Base-by-base conservation (phyloP, 2,797 vertebrate species). In the Fundulus diaphanus region DNA sequence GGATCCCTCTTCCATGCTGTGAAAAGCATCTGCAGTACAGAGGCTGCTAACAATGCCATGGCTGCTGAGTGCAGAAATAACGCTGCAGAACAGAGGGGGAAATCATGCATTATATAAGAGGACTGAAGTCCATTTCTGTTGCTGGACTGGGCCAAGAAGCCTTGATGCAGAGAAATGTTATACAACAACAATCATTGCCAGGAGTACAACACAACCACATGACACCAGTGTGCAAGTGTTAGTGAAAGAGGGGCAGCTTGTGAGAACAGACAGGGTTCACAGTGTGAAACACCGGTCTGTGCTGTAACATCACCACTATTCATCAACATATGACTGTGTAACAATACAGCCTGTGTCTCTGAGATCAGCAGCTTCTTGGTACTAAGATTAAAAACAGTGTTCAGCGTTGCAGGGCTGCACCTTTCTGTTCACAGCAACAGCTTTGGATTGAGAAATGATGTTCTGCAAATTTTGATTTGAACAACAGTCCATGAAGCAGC, bases 311-410 rank as follows among this genome's bases (percentile, higher is more conserved):
- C 63, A 80, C 83, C 78, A 77, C 86, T 80, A 78, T 86, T 89
- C 80, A 86, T 67, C 40, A 70, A 80, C 89, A 76, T 82, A 85
- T 73, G 85, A 88, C 88, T 63, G 76, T 8, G 35, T 20, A 77
- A 93, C 91, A 93, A 91, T 88, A 73, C 68, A 18, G 76, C 80
- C 79, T 83, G 86, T 94, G 91, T 94, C 74, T 84, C 72, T 13
- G 72, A 82, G 82, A 67, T 81, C 85, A 76, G 37, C 18, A 67
- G 87, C 87, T 82, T 78, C 88, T 85, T 86, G 88, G 90, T 90
- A 87, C 89, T 77, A 67, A n/a, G 0, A 35, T 48, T 72, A 1
- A 63, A n/a, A 75, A 71, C 40, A 33, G 48, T 73, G 49, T 67
- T 72, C 79, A 20, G 63, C 44, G 7, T 48, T 40, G 20, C 29